These are phyloP conservation scores for Mamestra configurata DNA, from an alignment of 1,140 invertebrate species.

Conservation along the genomic window DNA sequence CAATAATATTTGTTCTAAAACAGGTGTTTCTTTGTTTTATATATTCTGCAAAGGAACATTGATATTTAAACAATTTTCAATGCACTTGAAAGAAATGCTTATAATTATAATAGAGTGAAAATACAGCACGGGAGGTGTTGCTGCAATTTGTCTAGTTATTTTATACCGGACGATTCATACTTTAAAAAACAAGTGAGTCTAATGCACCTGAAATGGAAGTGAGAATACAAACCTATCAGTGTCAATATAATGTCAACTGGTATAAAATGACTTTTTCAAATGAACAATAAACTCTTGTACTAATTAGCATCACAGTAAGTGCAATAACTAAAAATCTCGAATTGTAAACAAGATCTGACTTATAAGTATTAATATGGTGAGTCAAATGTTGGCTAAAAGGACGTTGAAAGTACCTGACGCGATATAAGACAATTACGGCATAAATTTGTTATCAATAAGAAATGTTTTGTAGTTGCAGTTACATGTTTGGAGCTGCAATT, in stretches of 20 bases:
- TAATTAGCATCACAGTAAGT: slow-evolving; percentile 12
- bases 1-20: background rate
- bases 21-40: background rate
- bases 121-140: no score
- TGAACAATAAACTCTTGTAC: no score
- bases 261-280: no score
- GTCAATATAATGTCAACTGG: no score
- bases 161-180: no score
- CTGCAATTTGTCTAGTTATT: no score
- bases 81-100: background rate
- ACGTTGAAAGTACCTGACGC: background rate
- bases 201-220: no score
- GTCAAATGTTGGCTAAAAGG: background rate
- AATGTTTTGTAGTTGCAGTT: slow-evolving; percentile 1
- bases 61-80: background rate
- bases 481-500: background rate
- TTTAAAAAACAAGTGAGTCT: no score
- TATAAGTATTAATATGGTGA: slow-evolving; percentile 12
- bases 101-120: background rate
- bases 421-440: slow-evolving; percentile 7
- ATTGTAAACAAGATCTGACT: slow-evolving; percentile 24
- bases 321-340: slow-evolving; percentile 7
- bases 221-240: no score
- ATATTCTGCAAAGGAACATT: background rate
- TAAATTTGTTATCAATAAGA: background rate